Evolutionary conservation across 1,140 invertebrate genomes (phyloP).

Genomic region (Palaemon carinicauda): DNA sequence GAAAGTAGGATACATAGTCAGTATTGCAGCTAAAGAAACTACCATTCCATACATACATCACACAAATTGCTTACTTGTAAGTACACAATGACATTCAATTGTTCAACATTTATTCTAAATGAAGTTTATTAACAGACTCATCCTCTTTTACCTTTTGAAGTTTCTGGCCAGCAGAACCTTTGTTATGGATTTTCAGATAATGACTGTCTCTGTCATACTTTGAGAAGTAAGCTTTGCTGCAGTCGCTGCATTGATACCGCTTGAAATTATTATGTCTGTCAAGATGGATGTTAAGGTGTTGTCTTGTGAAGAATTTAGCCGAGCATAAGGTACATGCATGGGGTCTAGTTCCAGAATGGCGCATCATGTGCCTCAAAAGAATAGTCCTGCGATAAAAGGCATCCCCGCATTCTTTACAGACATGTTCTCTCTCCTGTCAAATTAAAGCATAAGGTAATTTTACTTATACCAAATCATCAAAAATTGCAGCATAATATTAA

Average conservation of each 20-base stretch:
- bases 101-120: too few relatives aligned
- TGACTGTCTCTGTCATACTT: constrained; percentile 43
- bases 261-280: constrained; percentile 20
- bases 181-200: constrained; percentile 26
- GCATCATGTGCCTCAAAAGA: constrained; percentile 29
- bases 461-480: not conserved
- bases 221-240: constrained; percentile 34
- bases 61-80: too few relatives aligned
- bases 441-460: not conserved
- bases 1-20: too few relatives aligned
- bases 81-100: too few relatives aligned
- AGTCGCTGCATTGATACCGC: constrained; percentile 17
- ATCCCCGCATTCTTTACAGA: constrained; percentile 32
- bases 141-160: not conserved
- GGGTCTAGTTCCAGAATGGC: constrained; percentile 29
- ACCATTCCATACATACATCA: too few relatives aligned
- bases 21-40: too few relatives aligned
- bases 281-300: constrained; percentile 34
- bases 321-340: constrained; percentile 22
- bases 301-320: constrained; percentile 29
- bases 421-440: constrained; percentile 20
- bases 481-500: not conserved
- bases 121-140: not conserved
- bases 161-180: not conserved
- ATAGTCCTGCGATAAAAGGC: constrained; percentile 28